These are phyloP conservation scores for Paramormyrops kingsleyae DNA, from an alignment of 2,113 vertebrate species.

Conservation along the genomic window DNA sequence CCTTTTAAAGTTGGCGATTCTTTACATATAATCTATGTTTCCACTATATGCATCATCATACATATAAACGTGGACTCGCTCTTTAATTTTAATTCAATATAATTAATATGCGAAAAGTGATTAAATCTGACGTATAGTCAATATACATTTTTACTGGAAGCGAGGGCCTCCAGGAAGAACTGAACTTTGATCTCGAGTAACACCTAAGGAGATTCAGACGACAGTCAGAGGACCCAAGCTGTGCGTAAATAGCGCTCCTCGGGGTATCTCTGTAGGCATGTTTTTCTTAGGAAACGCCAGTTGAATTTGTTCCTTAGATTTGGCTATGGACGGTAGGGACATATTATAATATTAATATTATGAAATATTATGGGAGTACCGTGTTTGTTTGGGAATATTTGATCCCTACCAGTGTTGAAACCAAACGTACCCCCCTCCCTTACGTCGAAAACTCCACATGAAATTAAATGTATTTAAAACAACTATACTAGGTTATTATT, in stretches of 20 bases:
- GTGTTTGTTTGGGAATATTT: background rate
- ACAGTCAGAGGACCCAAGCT: background rate
- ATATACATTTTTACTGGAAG: background rate
- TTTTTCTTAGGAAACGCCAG: background rate
- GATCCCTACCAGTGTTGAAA: background rate
- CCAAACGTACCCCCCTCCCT: background rate
- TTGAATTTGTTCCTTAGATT: background rate
- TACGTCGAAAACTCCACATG: background rate
- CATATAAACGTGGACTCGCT: background rate
- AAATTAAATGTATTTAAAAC: background rate
- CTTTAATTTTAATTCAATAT: background rate
- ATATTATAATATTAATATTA: too few relatives aligned
- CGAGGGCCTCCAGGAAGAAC: background rate
- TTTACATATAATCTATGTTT: background rate
- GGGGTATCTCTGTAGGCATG: background rate
- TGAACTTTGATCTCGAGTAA: slow-evolving; percentile 4
- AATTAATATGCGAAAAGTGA: background rate
- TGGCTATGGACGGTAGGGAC: background rate
- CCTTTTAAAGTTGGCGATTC: background rate
- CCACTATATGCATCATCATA: background rate
- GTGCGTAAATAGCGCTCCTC: background rate
- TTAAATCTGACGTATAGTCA: background rate
- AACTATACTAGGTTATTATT: background rate
- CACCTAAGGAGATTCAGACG: background rate
- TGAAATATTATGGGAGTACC: background rate